A percentile compares a stretch with the other conserved stretches of the same genome.
These are phyloP conservation scores for Zenarchopterus dispar DNA, from an alignment of 2,797 vertebrate genomes.

Conservation along the genomic window DNA sequence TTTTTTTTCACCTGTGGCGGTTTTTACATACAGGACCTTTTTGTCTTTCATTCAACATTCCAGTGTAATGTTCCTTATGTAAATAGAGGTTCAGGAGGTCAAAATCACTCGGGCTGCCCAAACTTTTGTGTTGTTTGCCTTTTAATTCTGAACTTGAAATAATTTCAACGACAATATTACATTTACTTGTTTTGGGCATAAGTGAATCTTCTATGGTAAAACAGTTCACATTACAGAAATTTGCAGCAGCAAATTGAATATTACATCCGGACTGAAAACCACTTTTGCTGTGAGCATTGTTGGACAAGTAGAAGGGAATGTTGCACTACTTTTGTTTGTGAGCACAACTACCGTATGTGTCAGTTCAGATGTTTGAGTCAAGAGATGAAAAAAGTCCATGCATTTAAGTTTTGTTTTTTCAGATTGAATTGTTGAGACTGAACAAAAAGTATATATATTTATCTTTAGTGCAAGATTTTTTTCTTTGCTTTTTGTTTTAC, in stretches of 20 bases:
- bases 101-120: no score
- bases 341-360: conserved; percentile 4
- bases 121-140: no score
- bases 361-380: neutral
- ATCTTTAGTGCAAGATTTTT: neutral
- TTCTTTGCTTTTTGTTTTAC: conserved; percentile 7
- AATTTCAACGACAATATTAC: no score
- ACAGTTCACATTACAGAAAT: neutral
- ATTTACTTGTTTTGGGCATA: neutral
- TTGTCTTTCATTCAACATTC: no score
- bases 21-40: no score
- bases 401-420: neutral
- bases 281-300: neutral
- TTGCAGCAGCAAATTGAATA: neutral
- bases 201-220: neutral
- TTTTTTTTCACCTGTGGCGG: no score
- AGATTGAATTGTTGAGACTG: conserved; percentile 17
- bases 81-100: no score
- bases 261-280: neutral
- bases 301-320: neutral
- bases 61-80: neutral
- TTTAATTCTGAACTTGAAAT: neutral
- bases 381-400: neutral
- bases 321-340: neutral
- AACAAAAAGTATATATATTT: conserved; percentile 16